Conservation (phyloP, 2,797 vertebrate species). For the Lutra lutra region DNA sequence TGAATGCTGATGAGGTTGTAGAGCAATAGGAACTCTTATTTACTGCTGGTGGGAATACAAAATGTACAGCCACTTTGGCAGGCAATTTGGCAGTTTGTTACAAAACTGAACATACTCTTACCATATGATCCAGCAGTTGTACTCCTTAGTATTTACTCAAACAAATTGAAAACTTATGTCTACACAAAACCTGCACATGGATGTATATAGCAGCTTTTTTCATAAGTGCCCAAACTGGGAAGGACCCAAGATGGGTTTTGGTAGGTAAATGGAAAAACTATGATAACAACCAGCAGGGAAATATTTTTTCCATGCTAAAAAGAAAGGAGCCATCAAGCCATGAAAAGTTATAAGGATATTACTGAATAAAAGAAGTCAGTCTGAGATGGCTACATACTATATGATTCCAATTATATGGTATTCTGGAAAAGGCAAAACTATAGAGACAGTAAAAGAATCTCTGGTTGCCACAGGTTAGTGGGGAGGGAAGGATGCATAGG, state of each 20-base stretch:
- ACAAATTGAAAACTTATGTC: neutral
- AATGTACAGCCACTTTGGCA: neutral
- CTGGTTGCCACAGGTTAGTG: neutral
- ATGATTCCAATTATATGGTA: neutral
- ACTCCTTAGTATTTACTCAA: neutral
- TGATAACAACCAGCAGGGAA: neutral
- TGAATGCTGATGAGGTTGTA: neutral
- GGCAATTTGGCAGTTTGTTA: neutral
- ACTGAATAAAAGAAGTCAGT: neutral
- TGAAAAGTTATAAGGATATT: neutral
- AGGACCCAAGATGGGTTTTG: neutral
- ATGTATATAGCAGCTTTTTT: neutral
- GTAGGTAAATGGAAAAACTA: neutral
- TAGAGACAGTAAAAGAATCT: neutral
- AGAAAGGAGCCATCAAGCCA: neutral
- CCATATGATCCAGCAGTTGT: neutral
- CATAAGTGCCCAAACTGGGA: constrained; percentile 5
- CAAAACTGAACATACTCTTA: neutral
- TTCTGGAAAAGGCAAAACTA: neutral
- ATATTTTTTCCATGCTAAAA: neutral
- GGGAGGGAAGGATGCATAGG: neutral
- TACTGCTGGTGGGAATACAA: neutral
- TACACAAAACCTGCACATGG: neutral
- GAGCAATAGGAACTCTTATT: neutral
- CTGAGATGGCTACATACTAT: neutral